Evolutionary conservation across 2,113 vertebrate species (phyloP), one percentile per base, ranked within the genome.

Genomic region (Aphelocoma coerulescens): DNA sequence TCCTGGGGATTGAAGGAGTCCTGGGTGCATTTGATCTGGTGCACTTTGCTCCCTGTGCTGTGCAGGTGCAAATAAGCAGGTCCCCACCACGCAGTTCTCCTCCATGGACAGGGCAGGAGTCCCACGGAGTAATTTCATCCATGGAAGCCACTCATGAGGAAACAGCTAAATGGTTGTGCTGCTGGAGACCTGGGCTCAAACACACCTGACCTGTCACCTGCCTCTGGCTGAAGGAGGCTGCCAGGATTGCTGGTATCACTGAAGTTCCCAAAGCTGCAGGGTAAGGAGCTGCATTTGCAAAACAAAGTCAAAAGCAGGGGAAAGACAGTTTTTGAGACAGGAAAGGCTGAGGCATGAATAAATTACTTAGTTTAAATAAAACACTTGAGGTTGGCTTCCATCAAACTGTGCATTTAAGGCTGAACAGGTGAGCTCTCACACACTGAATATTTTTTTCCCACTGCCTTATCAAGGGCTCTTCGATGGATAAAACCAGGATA

Each of bases 111-210:
- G 19, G 5, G 28, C 6, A 2, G 20, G 54, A 19, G 20, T 49
- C 67, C 54, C 1, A 1, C 0, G 3, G 71, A 4, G 7, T n/a
- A 32, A 24, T 2, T 18, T 35, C 35, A 5, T 23, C 5, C 0
- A 1, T 6, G 37, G 63, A 41, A 67, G 10, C 41, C 1, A 1
- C 51, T 74, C 37, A 16, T 4, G 4, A 62, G 37, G 48, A 74
- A 58, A n/a, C 15, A 43, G 5, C 30, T 43, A 13, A 58, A 46
- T 1, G 2, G 10, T 76, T 39, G 44, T 8, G 6, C 65, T 67
- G 24, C 21, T 63, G 57, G 49, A 84, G 27, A 62, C 12, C 55
- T 67, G 43, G 67, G 35, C 44, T 84, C 57, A 52, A 86, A 57
- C 20, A 57, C 54, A 33, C 8, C 24, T 1, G 2, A 28, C 22